Base-by-base conservation (phyloP, 2,113 vertebrate genomes). In the Leptobrachium ailaonicum region DNA sequence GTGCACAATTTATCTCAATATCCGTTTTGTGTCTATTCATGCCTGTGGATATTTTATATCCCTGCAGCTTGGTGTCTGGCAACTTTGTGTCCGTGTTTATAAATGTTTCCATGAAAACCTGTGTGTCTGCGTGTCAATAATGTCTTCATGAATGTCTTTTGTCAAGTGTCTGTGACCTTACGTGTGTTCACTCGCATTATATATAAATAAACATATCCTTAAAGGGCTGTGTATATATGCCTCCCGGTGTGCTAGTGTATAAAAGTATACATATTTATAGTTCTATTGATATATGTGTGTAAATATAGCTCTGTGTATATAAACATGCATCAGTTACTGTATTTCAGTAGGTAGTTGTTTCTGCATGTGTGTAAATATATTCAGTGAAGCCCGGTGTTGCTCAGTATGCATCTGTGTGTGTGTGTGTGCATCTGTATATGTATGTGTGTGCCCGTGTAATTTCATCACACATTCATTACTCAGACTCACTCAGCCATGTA, bases 381-480 rank as follows among this genome's bases (percentile, higher is more conserved):
- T 60, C 41, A 40, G 47, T 79, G 56, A 70, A 79, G 47, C n/a
- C 58, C 60, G 45, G 60, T 80, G 66, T 72, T n/a, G 6, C 32
- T 68, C 44, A 77, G 14, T 62, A 50, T 53, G 32, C 63, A 67
- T 69, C 62, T 82, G 66, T 58, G 66, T 45, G 66, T 70, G 47
- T 74, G 60, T 66, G 66, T 75, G 71, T 83, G 82, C 20, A 32
- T 32, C 20, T 32, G 20, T 32, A 32, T 32, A 32, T 74, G 60
- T 66, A 72, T 75, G 71, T 83, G 82, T 74, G 82, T 72, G 71
- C 75, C 78, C 72, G 41, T 80, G 72, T 80, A 80, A 80, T 80
- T 80, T 80, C 79, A 80, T 80, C 79, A 80, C 79, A 80, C 79
- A 80, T 80, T 80, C 79, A 80, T 80, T 80, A 80, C 79, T 80